These are phyloP conservation scores for Chironex yamaguchii DNA, from an alignment of 30 jellyfish, hydroid and myxozoan species.

Conservation along the genomic window DNA sequence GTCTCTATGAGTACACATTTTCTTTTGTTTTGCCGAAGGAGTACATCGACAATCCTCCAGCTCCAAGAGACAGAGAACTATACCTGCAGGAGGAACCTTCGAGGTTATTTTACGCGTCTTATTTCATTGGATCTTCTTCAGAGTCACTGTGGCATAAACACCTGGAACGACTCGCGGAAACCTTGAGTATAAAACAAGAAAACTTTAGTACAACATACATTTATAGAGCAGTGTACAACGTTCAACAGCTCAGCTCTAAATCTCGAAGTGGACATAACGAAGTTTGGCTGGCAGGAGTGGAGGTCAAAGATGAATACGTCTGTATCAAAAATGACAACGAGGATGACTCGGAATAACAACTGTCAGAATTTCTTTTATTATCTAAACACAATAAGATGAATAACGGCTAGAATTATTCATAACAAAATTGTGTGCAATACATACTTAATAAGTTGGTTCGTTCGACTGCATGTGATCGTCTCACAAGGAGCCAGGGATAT, in stretches of 20 bases:
- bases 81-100: conserved; percentile 72
- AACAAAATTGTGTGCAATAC: too few relatives aligned
- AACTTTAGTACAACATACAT: conserved; percentile 1
- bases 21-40: conserved; percentile 75
- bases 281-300: conserved; percentile 69
- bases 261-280: conserved; percentile 33
- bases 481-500: too few relatives aligned
- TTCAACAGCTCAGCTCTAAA: background rate
- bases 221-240: conserved; percentile 50
- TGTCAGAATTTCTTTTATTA: too few relatives aligned
- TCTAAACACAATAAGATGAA: too few relatives aligned
- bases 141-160: conserved; percentile 31
- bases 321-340: conserved; percentile 41
- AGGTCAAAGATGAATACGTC: conserved; percentile 33
- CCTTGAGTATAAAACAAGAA: conserved; percentile 55
- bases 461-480: too few relatives aligned
- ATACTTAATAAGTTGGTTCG: too few relatives aligned
- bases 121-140: background rate
- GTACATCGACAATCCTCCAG: conserved; percentile 66
- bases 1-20: conserved; percentile 21
- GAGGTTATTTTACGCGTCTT: conserved; percentile 55
- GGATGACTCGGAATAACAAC: too few relatives aligned
- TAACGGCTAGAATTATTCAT: too few relatives aligned
- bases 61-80: conserved; percentile 61
- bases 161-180: background rate